Percentiles rank a stretch among this genome's conserved stretches.
Conservation (phyloP, 2,888 invertebrate species). For the Pollenia amentaria region DNA sequence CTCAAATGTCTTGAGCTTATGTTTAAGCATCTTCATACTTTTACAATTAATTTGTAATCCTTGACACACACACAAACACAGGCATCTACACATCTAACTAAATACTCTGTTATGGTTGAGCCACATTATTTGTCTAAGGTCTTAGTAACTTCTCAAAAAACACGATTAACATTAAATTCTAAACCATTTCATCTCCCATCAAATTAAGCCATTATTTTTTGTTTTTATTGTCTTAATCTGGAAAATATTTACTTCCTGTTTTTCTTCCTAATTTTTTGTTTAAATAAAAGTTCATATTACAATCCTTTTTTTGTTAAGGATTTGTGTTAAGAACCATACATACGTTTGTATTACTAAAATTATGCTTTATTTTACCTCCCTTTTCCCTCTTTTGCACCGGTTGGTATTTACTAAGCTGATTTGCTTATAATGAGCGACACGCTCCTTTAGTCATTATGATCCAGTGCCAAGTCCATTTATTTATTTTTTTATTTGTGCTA, state of each 20-base stretch:
- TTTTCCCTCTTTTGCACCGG: background rate
- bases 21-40: slow-evolving; percentile 20
- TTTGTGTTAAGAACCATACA: background rate
- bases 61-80: slow-evolving; percentile 24
- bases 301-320: slow-evolving; percentile 37
- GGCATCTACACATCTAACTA: background rate
- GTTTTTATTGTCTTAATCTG: slow-evolving; percentile 61
- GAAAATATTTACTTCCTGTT: slow-evolving; percentile 43
- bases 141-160: slow-evolving; percentile 28
- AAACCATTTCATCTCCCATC: slow-evolving; percentile 42
- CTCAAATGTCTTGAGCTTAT: slow-evolving; percentile 14
- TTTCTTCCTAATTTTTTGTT: background rate
- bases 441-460: slow-evolving; percentile 50
- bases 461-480: slow-evolving; percentile 57
- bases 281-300: slow-evolving; percentile 34
- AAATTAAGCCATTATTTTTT: slow-evolving; percentile 64
- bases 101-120: background rate
- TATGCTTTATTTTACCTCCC: background rate
- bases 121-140: slow-evolving; percentile 53
- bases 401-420: slow-evolving; percentile 66
- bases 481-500: slow-evolving; percentile 4
- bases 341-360: background rate
- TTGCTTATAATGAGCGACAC: slow-evolving; percentile 71
- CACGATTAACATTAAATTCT: slow-evolving; percentile 30
- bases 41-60: slow-evolving; percentile 69